Conservation (phyloP, 2,113 vertebrate genomes). For the Microcebus murinus region DNA sequence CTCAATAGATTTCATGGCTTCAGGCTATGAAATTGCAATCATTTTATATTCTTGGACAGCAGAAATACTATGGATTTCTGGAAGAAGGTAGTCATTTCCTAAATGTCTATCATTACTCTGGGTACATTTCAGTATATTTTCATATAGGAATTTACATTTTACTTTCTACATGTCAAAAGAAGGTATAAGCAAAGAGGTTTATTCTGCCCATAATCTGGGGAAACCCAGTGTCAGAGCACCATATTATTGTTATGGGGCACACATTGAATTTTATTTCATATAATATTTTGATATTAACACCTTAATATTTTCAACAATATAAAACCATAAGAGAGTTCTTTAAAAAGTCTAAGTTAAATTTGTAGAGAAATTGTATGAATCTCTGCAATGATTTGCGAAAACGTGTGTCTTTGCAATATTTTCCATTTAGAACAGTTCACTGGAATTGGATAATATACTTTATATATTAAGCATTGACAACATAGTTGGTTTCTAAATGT, state of each 20-base stretch:
- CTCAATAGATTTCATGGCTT: neutral
- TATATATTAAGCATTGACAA: neutral
- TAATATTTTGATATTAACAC: neutral
- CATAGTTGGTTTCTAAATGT: neutral
- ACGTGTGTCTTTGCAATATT: neutral
- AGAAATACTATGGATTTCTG: neutral
- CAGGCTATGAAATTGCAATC: neutral
- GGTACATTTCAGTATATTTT: neutral
- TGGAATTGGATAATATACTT: neutral
- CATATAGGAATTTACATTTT: neutral
- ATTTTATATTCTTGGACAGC: neutral
- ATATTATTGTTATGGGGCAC: neutral
- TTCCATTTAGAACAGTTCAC: neutral
- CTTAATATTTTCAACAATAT: neutral
- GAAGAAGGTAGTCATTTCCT: neutral
- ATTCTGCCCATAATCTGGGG: neutral
- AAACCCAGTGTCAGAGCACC: neutral
- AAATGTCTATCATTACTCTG: neutral
- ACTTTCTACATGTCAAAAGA: neutral
- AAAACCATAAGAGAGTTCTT: neutral
- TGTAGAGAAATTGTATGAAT: neutral
- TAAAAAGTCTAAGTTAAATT: neutral
- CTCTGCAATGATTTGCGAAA: neutral
- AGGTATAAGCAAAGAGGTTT: neutral
- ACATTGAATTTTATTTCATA: neutral